Percentiles rank a stretch among this genome's conserved stretches.
Conservation (phyloP, 2,797 vertebrate species). For the Clarias platycephalus region DNA sequence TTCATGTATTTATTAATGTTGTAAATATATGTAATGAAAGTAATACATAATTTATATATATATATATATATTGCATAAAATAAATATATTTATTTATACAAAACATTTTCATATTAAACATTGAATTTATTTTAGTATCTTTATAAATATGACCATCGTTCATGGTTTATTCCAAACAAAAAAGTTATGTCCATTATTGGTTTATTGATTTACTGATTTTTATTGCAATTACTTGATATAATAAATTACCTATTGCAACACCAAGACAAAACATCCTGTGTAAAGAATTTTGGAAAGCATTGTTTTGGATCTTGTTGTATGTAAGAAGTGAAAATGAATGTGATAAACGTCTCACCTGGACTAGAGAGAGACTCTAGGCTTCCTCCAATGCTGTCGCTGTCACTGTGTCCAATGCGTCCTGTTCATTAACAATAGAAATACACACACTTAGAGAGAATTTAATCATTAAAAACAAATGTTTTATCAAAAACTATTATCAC, state of each 20-base stretch:
- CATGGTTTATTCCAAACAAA: too few relatives aligned
- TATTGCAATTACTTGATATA: too few relatives aligned
- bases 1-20: not conserved
- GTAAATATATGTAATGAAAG: not conserved
- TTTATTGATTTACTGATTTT: too few relatives aligned
- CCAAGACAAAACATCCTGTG: too few relatives aligned
- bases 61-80: too few relatives aligned
- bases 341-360: slow-evolving; percentile 74
- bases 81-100: too few relatives aligned
- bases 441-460: not conserved
- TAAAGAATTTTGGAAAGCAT: not conserved
- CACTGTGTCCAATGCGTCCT: slow-evolving; percentile 72
- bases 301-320: not conserved
- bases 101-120: too few relatives aligned
- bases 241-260: too few relatives aligned
- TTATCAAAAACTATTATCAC: not conserved
- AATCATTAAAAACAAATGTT: not conserved
- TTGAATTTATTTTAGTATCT: too few relatives aligned
- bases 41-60: too few relatives aligned
- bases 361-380: slow-evolving; percentile 86
- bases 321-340: not conserved
- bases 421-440: slow-evolving; percentile 25
- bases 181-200: too few relatives aligned
- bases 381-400: slow-evolving; percentile 82
- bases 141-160: too few relatives aligned